Conservation (phyloP, 92 coral and sea anemone genomes). For the Porites divaricata region DNA sequence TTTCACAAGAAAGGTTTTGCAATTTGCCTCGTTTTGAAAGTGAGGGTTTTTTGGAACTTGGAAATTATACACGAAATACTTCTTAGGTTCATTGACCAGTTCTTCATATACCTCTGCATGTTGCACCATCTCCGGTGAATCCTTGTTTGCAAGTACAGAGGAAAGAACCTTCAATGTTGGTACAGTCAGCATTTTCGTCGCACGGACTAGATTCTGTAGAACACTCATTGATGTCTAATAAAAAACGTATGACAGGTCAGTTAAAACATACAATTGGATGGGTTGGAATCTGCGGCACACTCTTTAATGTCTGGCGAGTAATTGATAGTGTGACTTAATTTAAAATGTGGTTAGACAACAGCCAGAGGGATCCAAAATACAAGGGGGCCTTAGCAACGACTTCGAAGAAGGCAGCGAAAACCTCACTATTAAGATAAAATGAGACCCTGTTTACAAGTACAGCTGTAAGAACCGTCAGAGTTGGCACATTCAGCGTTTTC, state of each 20-base stretch:
- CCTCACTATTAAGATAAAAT: too few species aligned
- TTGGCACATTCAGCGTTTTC: slow-evolving; percentile 60
- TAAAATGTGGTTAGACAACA: too few species aligned
- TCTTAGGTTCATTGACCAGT: neutral
- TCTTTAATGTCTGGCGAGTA: slow-evolving; percentile 50
- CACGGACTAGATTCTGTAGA: slow-evolving; percentile 42
- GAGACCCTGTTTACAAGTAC: slow-evolving; percentile 59
- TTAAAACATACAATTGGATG: neutral
- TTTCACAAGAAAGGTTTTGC: too few species aligned
- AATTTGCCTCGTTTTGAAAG: too few species aligned
- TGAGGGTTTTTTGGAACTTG: too few species aligned
- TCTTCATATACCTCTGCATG: slow-evolving; percentile 50
- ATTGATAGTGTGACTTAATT: neutral
- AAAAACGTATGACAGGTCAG: neutral
- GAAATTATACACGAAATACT: neutral
- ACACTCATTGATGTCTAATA: slow-evolving; percentile 59
- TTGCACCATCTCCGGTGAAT: slow-evolving; percentile 60
- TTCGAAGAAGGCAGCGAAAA: too few species aligned
- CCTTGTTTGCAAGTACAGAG: slow-evolving; percentile 69
- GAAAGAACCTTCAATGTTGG: slow-evolving; percentile 74
- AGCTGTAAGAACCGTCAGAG: slow-evolving; percentile 68
- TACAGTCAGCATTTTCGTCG: slow-evolving; percentile 58
- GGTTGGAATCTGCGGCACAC: slow-evolving; percentile 25
- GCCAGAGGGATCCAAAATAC: too few species aligned
- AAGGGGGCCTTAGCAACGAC: too few species aligned